These are phyloP conservation scores for Cebus imitator DNA, from an alignment of 2,113 vertebrate genomes.

Conservation along the genomic window DNA sequence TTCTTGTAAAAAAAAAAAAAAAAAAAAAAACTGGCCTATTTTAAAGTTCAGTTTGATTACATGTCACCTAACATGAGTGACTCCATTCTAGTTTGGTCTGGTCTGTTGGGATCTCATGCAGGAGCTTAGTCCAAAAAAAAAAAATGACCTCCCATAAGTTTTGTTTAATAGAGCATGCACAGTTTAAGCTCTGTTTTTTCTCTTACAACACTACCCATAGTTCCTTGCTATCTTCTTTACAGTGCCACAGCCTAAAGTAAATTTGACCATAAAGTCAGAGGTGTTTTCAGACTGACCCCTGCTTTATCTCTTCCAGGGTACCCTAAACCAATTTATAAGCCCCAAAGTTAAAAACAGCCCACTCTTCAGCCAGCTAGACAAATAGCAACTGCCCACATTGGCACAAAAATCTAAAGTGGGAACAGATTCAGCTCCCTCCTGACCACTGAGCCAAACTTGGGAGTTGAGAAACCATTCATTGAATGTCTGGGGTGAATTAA, in stretches of 20 bases:
- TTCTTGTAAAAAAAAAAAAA: not conserved
- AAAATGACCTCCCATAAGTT: not conserved
- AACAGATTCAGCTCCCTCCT: not conserved
- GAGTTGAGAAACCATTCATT: not conserved
- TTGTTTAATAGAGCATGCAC: not conserved
- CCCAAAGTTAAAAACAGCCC: conserved; percentile 27
- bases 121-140: not conserved
- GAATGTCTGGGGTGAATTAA: not conserved
- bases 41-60: not conserved
- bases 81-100: not conserved
- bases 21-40: not conserved
- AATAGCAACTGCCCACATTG: conserved; percentile 17
- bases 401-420: not conserved
- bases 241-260: not conserved
- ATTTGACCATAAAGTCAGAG: not conserved
- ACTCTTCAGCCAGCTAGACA: not conserved
- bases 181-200: not conserved
- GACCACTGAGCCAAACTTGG: not conserved
- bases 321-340: not conserved
- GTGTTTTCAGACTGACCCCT: not conserved
- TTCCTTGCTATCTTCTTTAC: not conserved
- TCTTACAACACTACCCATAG: not conserved
- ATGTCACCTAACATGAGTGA: not conserved
- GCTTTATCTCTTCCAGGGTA: not conserved
- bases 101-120: not conserved